A percentile compares a stretch with the other conserved stretches of the same genome.
Conservation (phyloP, 2,113 vertebrate genomes). For the Nymphicus hollandicus region DNA sequence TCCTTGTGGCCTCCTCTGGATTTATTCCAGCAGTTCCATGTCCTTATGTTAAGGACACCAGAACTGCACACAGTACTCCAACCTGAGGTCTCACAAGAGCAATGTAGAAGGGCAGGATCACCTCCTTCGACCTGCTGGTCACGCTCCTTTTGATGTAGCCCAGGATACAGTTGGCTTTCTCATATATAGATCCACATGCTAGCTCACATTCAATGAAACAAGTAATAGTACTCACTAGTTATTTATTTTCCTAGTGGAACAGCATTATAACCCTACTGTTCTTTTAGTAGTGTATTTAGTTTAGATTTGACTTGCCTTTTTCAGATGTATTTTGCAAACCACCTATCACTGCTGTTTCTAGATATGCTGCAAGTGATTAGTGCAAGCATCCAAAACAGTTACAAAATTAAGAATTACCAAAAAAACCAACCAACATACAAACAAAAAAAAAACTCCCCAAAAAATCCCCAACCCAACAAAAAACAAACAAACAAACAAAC, state of each 20-base stretch:
- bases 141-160: background rate
- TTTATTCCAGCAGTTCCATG: background rate
- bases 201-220: background rate
- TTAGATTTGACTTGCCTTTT: background rate
- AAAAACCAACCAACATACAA: background rate
- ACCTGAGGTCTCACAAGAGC: background rate
- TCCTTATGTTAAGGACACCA: background rate
- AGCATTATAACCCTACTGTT: background rate
- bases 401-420: background rate
- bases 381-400: background rate
- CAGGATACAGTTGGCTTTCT: background rate
- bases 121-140: background rate
- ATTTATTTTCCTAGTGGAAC: background rate
- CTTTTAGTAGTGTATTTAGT: background rate
- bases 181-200: background rate
- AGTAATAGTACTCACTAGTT: background rate
- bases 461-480: background rate
- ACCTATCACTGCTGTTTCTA: background rate
- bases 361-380: rapidly evolving
- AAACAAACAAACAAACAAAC: background rate
- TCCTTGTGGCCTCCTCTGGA: background rate
- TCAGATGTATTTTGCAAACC: background rate
- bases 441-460: too few species aligned
- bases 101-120: background rate
- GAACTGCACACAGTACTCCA: background rate